Evolutionary conservation across 1,140 invertebrate genomes (phyloP).

Genomic region (Nixonia krombeini): DNA sequence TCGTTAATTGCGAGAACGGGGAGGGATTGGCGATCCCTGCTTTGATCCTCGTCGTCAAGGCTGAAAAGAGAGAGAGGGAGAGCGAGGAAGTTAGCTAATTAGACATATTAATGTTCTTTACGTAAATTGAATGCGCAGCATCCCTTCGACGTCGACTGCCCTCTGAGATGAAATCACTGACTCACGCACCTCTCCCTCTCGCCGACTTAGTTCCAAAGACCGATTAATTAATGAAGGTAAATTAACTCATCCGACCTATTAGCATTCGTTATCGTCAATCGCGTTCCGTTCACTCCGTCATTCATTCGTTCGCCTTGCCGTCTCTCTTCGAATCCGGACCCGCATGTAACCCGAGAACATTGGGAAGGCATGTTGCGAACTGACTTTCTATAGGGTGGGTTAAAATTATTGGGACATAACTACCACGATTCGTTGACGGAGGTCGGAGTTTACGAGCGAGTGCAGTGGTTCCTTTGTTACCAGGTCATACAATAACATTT

Average conservation of each 20-base stretch:
- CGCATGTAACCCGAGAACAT: constrained; percentile 63
- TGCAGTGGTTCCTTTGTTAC: too few relatives aligned
- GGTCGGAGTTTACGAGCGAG: too few relatives aligned
- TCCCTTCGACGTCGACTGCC: too few relatives aligned
- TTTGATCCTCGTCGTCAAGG: constrained; percentile 13
- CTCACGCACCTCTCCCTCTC: too few relatives aligned
- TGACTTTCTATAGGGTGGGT: constrained; percentile 8
- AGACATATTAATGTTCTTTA: constrained; percentile 48
- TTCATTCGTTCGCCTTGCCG: constrained; percentile 35
- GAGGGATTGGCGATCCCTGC: constrained; percentile 35
- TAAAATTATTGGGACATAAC: constrained; percentile 7
- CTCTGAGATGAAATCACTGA: too few relatives aligned
- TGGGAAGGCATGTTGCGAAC: constrained; percentile 47
- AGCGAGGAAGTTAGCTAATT: constrained; percentile 41
- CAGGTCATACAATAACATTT: too few relatives aligned
- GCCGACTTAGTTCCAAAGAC: constrained; percentile 52
- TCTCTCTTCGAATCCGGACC: constrained; percentile 26
- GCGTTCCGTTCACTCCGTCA: constrained; percentile 47
- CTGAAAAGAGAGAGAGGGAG: too few relatives aligned
- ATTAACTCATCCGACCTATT: constrained; percentile 66
- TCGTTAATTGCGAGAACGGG: constrained; percentile 40
- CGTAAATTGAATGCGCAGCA: constrained; percentile 42
- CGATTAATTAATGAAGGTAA: constrained; percentile 65
- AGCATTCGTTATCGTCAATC: constrained; percentile 67
- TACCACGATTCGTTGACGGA: too few relatives aligned